A percentile compares a stretch with the other conserved stretches of the same genome.
Evolutionary conservation across 2,113 vertebrate species (phyloP).

Genomic region (Protomyctophum bolini): DNA sequence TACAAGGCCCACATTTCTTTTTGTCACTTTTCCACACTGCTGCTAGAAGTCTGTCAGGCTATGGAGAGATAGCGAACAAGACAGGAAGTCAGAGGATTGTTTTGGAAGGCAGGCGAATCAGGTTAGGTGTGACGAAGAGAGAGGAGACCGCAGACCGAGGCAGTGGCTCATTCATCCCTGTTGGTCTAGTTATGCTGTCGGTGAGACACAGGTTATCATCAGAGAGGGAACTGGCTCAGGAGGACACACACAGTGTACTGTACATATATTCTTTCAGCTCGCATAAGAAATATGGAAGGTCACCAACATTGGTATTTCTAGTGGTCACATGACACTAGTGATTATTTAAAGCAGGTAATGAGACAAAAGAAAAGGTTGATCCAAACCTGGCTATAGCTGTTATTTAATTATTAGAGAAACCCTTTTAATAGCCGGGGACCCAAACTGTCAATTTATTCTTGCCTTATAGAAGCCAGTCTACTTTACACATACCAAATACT

Average conservation of each 20-base stretch:
- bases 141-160: conserved; percentile 1
- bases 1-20: background rate
- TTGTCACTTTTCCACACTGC: conserved; percentile 38
- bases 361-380: too few relatives aligned
- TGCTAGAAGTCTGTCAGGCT: conserved; percentile 13
- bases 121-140: background rate
- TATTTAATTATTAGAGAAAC: too few relatives aligned
- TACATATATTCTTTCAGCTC: too few relatives aligned
- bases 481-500: background rate
- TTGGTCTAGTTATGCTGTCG: conserved; percentile 54
- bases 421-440: background rate
- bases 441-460: conserved; percentile 5
- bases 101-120: conserved; percentile 21
- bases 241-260: conserved; percentile 5
- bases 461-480: background rate
- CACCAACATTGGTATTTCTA: too few relatives aligned
- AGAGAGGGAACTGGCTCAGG: conserved; percentile 34
- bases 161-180: conserved; percentile 36
- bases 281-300: too few relatives aligned
- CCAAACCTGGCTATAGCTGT: too few relatives aligned
- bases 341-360: too few relatives aligned
- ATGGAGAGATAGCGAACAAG: background rate
- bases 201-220: conserved; percentile 42
- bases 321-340: too few relatives aligned
- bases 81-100: conserved; percentile 6